Evolutionary conservation across 2,797 vertebrate species (phyloP).

Genomic region (Melanotaenia boesemani): DNA sequence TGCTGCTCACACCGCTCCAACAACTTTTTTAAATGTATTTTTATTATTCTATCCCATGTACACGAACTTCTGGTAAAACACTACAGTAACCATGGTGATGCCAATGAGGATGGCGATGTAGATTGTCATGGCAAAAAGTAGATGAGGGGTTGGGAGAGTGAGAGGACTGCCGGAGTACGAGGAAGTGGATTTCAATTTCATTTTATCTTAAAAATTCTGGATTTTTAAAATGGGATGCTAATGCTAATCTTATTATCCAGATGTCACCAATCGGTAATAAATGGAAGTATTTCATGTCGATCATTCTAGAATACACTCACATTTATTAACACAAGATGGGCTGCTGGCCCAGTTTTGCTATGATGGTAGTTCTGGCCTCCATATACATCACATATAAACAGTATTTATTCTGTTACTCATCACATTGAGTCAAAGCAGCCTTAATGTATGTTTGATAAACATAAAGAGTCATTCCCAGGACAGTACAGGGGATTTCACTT

Average conservation of each 20-base stretch:
- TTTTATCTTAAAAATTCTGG: not conserved
- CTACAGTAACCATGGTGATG: slow-evolving; percentile 51
- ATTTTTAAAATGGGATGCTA: not conserved
- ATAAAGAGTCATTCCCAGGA: no score
- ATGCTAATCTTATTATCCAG: not conserved
- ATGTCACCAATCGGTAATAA: not conserved
- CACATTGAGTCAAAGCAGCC: no score
- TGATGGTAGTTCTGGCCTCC: not conserved
- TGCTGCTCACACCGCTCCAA: slow-evolving; percentile 17
- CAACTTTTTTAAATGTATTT: slow-evolving; percentile 4
- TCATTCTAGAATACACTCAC: not conserved
- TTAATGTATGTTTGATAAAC: no score
- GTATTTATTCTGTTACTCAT: not conserved
- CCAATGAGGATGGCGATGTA: slow-evolving; percentile 52
- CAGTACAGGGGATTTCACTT: no score
- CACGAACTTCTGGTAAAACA: slow-evolving; percentile 43
- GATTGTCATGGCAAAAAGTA: slow-evolving; percentile 84
- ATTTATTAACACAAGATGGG: not conserved
- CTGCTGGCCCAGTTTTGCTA: slow-evolving; percentile 5
- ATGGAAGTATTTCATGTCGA: not conserved
- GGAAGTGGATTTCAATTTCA: not conserved
- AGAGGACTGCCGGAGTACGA: slow-evolving; percentile 11
- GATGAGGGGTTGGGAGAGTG: slow-evolving; percentile 49
- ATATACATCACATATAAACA: not conserved
- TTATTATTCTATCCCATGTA: slow-evolving; percentile 15